Percentiles rank a stretch among this genome's conserved stretches.
These are phyloP conservation scores for Heterodera filipjevi DNA, from an alignment of 2,888 invertebrate species.

Conservation along the genomic window DNA sequence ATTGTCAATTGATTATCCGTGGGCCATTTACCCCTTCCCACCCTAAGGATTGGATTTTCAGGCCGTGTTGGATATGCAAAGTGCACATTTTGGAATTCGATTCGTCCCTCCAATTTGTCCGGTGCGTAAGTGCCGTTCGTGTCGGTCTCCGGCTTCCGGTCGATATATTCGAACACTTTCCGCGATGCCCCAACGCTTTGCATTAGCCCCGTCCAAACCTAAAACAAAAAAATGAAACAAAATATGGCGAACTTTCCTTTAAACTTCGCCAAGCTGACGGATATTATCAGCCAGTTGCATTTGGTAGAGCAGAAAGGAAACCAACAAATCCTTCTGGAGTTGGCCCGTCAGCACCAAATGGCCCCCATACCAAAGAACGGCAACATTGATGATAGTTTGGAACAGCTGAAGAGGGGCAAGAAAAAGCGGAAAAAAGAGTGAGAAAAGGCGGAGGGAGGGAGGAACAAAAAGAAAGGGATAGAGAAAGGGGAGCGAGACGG, in stretches of 20 bases:
- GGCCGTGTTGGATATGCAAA: constrained; percentile 84
- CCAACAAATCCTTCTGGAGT: constrained; percentile 65
- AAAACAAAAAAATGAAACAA: constrained; percentile 35
- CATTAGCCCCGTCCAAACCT: constrained; percentile 68
- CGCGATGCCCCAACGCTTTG: constrained; percentile 68
- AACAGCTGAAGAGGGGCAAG: constrained; percentile 52
- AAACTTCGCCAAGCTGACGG: constrained; percentile 41
- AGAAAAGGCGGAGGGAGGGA: too few relatives aligned
- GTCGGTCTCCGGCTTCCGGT: constrained; percentile 54
- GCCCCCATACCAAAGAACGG: constrained; percentile 68
- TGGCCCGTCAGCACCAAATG: constrained; percentile 66
- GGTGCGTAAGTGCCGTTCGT: constrained; percentile 42
- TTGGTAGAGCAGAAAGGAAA: constrained; percentile 68
- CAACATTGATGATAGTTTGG: constrained; percentile 62
- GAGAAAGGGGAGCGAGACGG: too few relatives aligned
- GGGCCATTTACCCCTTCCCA: constrained; percentile 35
- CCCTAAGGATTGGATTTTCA: constrained; percentile 77
- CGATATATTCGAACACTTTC: constrained; percentile 67
- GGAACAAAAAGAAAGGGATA: too few relatives aligned
- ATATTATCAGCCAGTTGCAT: constrained; percentile 67
- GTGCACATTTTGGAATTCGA: constrained; percentile 76
- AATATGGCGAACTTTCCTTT: background rate
- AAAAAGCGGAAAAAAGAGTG: too few relatives aligned
- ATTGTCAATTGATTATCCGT: background rate
- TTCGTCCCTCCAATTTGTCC: constrained; percentile 71